Conservation (phyloP, 2,797 vertebrate species). For the Melanotaenia pygmaea region DNA sequence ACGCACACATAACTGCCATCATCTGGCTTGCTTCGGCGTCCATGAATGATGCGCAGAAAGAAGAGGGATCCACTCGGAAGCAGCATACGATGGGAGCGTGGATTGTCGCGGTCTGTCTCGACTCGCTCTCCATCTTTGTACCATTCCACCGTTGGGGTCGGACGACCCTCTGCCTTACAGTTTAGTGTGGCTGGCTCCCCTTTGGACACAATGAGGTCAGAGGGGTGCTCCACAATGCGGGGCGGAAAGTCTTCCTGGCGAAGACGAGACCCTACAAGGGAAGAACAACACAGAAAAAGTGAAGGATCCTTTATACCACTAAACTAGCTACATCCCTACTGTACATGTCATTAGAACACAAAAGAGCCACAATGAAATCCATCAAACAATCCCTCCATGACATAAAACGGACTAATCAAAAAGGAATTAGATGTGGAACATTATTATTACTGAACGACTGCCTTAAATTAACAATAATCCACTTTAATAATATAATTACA, state of each 20-base stretch:
- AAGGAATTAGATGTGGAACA: constrained; percentile 56
- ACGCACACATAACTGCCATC: constrained; percentile 94
- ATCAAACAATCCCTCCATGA: constrained; percentile 31
- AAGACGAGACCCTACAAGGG: constrained; percentile 89
- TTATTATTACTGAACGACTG: constrained; percentile 51
- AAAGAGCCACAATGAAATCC: constrained; percentile 12
- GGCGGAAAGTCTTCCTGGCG: constrained; percentile 96
- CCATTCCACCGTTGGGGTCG: constrained; percentile 92
- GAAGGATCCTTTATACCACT: neutral
- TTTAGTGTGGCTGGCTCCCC: constrained; percentile 95
- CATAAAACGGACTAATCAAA: constrained; percentile 47
- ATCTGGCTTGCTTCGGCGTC: constrained; percentile 89
- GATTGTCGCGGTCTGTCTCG: constrained; percentile 93
- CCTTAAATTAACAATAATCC: constrained; percentile 61
- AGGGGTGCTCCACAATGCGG: constrained; percentile 94
- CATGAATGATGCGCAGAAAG: constrained; percentile 93
- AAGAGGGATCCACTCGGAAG: constrained; percentile 94
- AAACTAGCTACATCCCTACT: neutral
- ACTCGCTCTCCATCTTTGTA: constrained; percentile 94
- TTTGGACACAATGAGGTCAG: constrained; percentile 94
- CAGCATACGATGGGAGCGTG: constrained; percentile 94
- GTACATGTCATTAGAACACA: constrained; percentile 34
- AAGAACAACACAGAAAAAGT: neutral
- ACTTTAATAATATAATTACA: constrained; percentile 73
- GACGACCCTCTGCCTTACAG: constrained; percentile 94